phyloP scores from a whole-genome alignment of 2,113 vertebrate species.

The Phalacrocorax pelagicus region DNA sequence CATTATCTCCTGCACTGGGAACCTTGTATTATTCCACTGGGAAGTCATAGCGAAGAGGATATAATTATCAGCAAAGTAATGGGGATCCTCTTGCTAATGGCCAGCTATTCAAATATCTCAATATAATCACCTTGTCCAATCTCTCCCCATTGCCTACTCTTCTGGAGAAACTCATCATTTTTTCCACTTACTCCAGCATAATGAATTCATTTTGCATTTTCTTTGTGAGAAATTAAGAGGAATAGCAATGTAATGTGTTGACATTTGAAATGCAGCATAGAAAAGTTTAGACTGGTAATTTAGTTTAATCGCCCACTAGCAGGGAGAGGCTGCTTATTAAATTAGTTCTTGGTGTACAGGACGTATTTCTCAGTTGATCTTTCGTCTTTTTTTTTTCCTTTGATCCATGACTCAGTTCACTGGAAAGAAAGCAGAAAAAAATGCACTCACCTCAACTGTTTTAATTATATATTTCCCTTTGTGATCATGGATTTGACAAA shows the following conservation, averaged over 20 bases:
- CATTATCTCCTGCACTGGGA: constrained; percentile 77
- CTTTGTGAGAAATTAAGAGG: constrained; percentile 84
- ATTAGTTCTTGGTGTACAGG: constrained; percentile 61
- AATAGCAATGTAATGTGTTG: constrained; percentile 79
- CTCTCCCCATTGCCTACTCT: constrained; percentile 83
- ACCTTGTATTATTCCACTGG: constrained; percentile 80
- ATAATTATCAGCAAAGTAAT: constrained; percentile 85
- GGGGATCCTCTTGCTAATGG: constrained; percentile 80
- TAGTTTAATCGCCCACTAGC: constrained; percentile 72
- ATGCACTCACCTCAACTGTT: not conserved
- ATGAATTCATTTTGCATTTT: constrained; percentile 84
- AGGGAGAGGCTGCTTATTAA: constrained; percentile 69
- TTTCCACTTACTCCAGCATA: constrained; percentile 81
- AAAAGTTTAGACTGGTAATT: constrained; percentile 80
- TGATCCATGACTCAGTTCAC: not conserved
- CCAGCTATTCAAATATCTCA: constrained; percentile 86
- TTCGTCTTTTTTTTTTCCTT: not conserved
- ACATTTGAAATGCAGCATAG: constrained; percentile 78
- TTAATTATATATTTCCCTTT: not conserved
- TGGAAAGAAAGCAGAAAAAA: not conserved
- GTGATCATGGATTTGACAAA: not conserved
- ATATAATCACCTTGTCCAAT: constrained; percentile 81
- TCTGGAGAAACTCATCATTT: constrained; percentile 83
- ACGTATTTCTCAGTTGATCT: constrained; percentile 45
- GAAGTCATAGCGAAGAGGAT: constrained; percentile 77